Evolutionary conservation across 1,140 invertebrate genomes (phyloP).

Genomic region (Drosophila equinoxialis): DNA sequence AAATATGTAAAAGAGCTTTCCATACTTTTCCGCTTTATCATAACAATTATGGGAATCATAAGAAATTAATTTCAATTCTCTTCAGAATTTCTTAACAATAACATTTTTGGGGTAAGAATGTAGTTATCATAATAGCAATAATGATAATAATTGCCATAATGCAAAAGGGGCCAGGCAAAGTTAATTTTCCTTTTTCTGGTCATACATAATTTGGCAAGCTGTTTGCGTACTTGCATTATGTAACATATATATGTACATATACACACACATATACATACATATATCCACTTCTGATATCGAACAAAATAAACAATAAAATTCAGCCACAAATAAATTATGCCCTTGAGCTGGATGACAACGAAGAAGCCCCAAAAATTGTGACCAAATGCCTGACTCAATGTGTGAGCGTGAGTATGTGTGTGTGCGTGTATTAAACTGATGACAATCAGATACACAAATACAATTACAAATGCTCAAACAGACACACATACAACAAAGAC

Average conservation of each 20-base stretch:
- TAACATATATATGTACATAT: slow-evolving; percentile 24
- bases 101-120: slow-evolving; percentile 5
- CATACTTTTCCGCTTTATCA: background rate
- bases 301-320: slow-evolving; percentile 80
- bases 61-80: background rate
- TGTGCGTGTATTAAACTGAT: slow-evolving; percentile 71
- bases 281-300: slow-evolving; percentile 61
- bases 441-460: slow-evolving; percentile 81
- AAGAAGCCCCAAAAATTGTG: slow-evolving; percentile 29
- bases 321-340: slow-evolving; percentile 76
- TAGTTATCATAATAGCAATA: slow-evolving; percentile 41
- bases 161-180: slow-evolving; percentile 34
- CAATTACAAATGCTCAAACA: slow-evolving; percentile 70
- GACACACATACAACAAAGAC: slow-evolving; percentile 41
- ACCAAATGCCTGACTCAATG: slow-evolving; percentile 6
- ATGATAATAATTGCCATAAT: slow-evolving; percentile 55
- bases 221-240: slow-evolving; percentile 55
- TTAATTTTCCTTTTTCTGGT: slow-evolving; percentile 23
- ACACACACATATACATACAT: slow-evolving; percentile 17
- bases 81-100: background rate
- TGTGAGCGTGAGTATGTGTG: background rate
- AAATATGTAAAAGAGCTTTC: slow-evolving; percentile 16
- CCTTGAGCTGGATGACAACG: slow-evolving; percentile 66
- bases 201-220: slow-evolving; percentile 66
- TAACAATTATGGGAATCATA: slow-evolving; percentile 6